Base-by-base conservation (phyloP, 2,888 invertebrate genomes). In the Bugula neritina region DNA sequence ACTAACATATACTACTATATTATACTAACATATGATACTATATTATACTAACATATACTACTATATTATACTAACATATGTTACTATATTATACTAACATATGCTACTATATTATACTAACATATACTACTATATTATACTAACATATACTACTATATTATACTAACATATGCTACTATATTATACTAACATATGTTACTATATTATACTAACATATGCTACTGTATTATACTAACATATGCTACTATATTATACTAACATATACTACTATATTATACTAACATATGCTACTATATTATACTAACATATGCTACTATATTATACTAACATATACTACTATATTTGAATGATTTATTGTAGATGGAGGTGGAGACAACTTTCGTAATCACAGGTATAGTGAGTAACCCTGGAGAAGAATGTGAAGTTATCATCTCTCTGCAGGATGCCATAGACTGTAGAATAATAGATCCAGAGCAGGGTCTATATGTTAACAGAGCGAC, bases 341-440 rank as follows among this genome's bases (percentile, higher is more conserved):
- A 43, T 43, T 5, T 43, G 17, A 10, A 43, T 43, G 5, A 43
- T 43, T 10, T 31, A 31, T 31, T 31, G 21, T 34, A 70, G 70
- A 70, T 78, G 72, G 82, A 82, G 72, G 83, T 82, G 72, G 74
- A 76, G 55, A 79, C 79, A 73, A 81, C 80, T 0, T 80, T 79
- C 73, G 73, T 79, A 55, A 81, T 81, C 71, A 77, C 74, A 34
- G 76, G 75, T 3, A 80, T 80, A 0, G 70, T 74, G 3, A 23
- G 70, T 29, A 70, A 70, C 27, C 70, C 70, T 43, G 70, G 70
- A 3, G 52, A 43, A 10, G 75, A 75, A 54, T 75, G 75, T 1
- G 74, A 75, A 3, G 71, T 75, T 13, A 72, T 81, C 23, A 54
- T 43, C n/a, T 74, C 78, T 0, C 75, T 81, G 1, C 79, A 81